Evolutionary conservation across 2,797 vertebrate species (phyloP), one percentile per base, ranked within the genome.

Genomic region (Gila robusta): DNA sequence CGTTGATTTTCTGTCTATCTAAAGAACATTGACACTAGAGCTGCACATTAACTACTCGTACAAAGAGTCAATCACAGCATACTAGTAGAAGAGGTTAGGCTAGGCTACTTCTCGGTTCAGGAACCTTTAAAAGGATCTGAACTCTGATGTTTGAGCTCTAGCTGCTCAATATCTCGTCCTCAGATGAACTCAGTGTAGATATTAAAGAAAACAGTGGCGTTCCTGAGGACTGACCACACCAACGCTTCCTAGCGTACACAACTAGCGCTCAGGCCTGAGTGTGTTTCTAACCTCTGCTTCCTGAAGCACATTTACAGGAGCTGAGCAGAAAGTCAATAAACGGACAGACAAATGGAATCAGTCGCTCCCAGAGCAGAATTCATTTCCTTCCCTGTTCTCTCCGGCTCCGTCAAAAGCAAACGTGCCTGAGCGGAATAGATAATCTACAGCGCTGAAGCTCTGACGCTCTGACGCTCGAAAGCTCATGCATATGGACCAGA

Each of bases 311-410:
- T 37, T 17, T n/a, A 44, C 37, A 64, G 23, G 37, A 79, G 77
- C 39, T 6, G 37, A 28, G 71, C 54, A 73, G 70, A 62, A 47
- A 72, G 54, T 73, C 81, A 83, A 83, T 83, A 83, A 73, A 47
- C 0, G n/a, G 6, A 44, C 6, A 39, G 54, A 28, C 54, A 21
- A 85, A 79, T 66, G 56, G 41, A 74, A 71, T 73, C 76, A 72
- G 52, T 47, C 12, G n/a, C 73, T 69, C 44, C 39, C 83, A 69
- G 56, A 84, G 62, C 44, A 72, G 54, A 86, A 71, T 32, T 64
- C 47, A 80, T 86, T 85, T 85, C 77, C 71, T 41, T 23, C 64
- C 54, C 64, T 59, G 83, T 70, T 70, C 56, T 86, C 54, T 39
- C 44, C 56, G 6, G 44, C 54, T 12, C 77, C 32, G 52, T 81